phyloP scores from a whole-genome alignment of 1,140 invertebrate genomes.

The Diorhabda carinulata region DNA sequence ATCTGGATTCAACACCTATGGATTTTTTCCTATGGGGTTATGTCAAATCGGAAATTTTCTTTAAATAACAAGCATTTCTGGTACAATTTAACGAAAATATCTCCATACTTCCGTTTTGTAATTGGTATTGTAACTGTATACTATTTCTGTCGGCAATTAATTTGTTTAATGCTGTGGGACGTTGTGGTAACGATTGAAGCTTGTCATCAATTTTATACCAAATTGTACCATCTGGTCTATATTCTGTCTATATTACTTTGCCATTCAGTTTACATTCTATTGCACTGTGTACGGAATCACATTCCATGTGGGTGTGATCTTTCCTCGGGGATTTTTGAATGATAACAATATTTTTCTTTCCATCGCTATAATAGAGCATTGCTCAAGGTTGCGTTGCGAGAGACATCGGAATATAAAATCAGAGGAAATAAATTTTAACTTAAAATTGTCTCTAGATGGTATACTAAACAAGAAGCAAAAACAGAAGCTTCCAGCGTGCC shows the following conservation, averaged over 20 bases:
- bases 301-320: constrained; percentile 45
- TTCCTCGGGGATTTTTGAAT: constrained; percentile 32
- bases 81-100: too few relatives aligned
- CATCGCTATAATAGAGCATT: constrained; percentile 22
- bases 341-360: constrained; percentile 21
- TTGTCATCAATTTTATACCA: neutral
- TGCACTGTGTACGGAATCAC: constrained; percentile 38
- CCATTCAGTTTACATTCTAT: constrained; percentile 36
- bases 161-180: too few relatives aligned
- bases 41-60: too few relatives aligned
- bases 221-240: neutral
- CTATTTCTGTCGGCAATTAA: too few relatives aligned
- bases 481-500: constrained; percentile 37
- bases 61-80: too few relatives aligned
- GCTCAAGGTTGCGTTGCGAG: constrained; percentile 21
- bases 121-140: too few relatives aligned
- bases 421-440: neutral
- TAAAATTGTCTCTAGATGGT: neutral
- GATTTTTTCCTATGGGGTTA: too few relatives aligned
- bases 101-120: too few relatives aligned
- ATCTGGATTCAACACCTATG: too few relatives aligned
- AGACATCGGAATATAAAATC: constrained; percentile 22
- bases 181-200: too few relatives aligned
- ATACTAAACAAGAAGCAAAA: constrained; percentile 15
- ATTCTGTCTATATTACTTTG: constrained; percentile 22